Evolutionary conservation across 2,113 vertebrate genomes (phyloP), one percentile per base, ranked within the genome.

Genomic region (Pelusios castaneus): DNA sequence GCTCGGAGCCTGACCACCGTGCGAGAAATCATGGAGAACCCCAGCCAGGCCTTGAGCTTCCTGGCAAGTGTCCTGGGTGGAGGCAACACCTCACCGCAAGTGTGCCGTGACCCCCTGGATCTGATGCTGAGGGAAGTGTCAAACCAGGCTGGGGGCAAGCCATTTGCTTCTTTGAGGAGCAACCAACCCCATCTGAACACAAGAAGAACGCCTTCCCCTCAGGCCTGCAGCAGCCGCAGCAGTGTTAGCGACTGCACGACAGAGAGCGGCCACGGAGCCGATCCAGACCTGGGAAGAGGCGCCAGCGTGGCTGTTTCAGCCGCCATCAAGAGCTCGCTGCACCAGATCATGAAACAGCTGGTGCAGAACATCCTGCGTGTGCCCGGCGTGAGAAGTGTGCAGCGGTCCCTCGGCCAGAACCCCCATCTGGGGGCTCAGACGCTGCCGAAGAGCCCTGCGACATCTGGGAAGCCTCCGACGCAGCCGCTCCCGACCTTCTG

Each of bases 21-120:
- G 99, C 98, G 99, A 96, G 99, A 99, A 95, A 99, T 99, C 98
- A 99, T 99, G 98, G 98, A 98, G 49, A 99, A 98, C 96, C 99
- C 99, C 90, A 99, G 99, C 91, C 97, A 98, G 43, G 98, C 98
- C 1, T 97, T 99, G 77, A 98, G 98, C 92, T 99, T 99, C 96
- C 97, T 99, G 85, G 98, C 99, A 93, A 99, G 99, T 97, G 98
- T 99, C 93, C 98, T 99, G 1, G 98, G 99, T 3, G 99, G 99
- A 49, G 99, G 99, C 94, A 98, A 99, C 89, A 98, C 98, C 84
- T 97, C 98, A 84, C 98, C 98, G 54, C 98, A 98, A 84, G 98
- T 99, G 98, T 99, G 99, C 94, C 98, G 98, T 2, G 99, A 99
- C 85, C 98, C 99, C 58, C 98, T 98, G 97, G 99, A 98, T 89